Evolutionary conservation across 1,140 invertebrate species (phyloP), one percentile per base, ranked within the genome.

Genomic region (Limonius californicus): DNA sequence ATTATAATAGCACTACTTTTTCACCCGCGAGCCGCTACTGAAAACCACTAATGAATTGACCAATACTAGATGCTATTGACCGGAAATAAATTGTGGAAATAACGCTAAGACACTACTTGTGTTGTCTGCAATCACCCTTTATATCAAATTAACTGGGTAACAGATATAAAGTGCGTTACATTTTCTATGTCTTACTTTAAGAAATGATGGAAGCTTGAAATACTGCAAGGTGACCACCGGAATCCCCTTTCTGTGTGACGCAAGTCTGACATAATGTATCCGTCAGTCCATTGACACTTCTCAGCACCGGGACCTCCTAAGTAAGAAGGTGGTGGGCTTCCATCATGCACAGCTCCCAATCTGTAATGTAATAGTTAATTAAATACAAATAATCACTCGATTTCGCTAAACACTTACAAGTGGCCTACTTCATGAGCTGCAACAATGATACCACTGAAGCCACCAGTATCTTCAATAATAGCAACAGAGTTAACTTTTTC

Each of bases 401-500:
- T 27, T 9, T 27, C 12, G 42, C 32, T 64, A 27, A 27, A 27
- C 3, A 89, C 92, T 93, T 86, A 97, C 93, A 97, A 85, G 84
- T 97, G 94, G 66, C 94, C 94, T 68, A 96, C 92, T 91, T 97
- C 94, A 76, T 97, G 94, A 61, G 94, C 94, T 57, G 94, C 94
- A 3, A 97, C 94, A 74, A 97, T 97, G 72, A 97, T 96, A 47
- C 94, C 94, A 71, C 92, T 95, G 80, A 96, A 97, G 61, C 94
- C 94, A 63, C 94, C 94, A 16, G 93, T 95, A 76, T 97, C 94
- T 79, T 97, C 94, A 72, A 97, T 95, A 70, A 97, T 97, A 69
- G 94, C 94, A 59, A 97, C 94, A 62, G 91, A 94, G 82, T 97
- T 97, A 58, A 96, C 94, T 82, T 97, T 97, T 82, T 96, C 93